Percentiles rank a stretch among this genome's conserved stretches.
Conservation (phyloP, 2,113 vertebrate species). For the Conger conger region DNA sequence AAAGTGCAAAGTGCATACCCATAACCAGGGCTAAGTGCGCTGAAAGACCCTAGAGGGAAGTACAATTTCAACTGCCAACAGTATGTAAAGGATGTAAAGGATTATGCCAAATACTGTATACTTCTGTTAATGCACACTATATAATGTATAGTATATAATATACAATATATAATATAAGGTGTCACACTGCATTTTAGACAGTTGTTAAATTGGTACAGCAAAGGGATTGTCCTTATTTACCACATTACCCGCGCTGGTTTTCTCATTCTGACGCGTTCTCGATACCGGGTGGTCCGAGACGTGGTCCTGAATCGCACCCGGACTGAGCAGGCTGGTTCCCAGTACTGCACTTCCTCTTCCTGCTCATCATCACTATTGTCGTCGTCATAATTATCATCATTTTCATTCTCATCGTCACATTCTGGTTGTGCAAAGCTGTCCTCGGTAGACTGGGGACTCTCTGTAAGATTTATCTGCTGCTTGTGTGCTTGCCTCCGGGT, state of each 20-base stretch:
- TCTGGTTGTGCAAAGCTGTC: constrained; percentile 56
- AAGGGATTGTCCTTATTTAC: neutral
- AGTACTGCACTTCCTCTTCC: neutral
- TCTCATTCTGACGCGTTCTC: neutral
- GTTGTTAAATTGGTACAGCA: too few relatives aligned
- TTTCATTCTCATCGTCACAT: constrained; percentile 41
- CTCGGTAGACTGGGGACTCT: neutral
- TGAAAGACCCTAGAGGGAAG: too few relatives aligned
- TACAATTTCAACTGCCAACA: too few relatives aligned
- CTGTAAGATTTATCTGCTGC: neutral
- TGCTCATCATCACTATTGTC: neutral
- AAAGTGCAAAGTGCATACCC: too few relatives aligned
- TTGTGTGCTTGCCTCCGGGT: neutral
- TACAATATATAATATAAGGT: too few relatives aligned
- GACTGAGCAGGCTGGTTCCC: neutral
- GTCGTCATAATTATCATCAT: constrained; percentile 14
- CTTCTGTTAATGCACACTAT: too few relatives aligned
- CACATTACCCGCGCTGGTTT: constrained; percentile 8
- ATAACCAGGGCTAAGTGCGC: too few relatives aligned
- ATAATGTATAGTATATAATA: too few relatives aligned
- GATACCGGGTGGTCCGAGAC: neutral
- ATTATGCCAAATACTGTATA: too few relatives aligned
- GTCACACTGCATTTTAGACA: too few relatives aligned
- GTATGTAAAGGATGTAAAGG: too few relatives aligned
- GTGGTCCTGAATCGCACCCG: constrained; percentile 35